Evolutionary conservation across 2,888 invertebrate genomes (phyloP), one percentile per base, ranked within the genome.

Genomic region (Eupithecia vulgata): DNA sequence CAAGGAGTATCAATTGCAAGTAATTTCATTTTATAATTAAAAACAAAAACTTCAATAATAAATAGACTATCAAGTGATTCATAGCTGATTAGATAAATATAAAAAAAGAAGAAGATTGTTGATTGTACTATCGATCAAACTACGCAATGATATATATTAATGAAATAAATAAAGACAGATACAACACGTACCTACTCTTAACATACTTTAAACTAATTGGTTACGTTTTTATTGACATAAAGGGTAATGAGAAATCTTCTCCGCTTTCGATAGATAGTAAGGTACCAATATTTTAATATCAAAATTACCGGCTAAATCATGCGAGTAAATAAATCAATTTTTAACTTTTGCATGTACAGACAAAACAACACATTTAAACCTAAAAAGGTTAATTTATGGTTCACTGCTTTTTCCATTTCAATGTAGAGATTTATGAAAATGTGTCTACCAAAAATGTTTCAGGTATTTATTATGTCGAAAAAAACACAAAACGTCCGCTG

Each of bases 401-500:
- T 52, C 25, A n/a, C 65, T 42, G 52, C 66, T 25, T 48, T 68
- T 66, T 61, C 21, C 66, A 68, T 71, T 52, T n/a, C 70, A 61
- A 66, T 59, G 30, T 48, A 37, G 48, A 67, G 71, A 76, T 76
- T 78, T 67, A 75, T 69, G 67, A 76, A 77, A 79, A 72, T 70
- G 67, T 75, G 76, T 75, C 75, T 70, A 68, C 67, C 69, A 70
- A 77, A 79, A 80, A 78, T 77, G 74, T 76, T 72, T 74, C 77
- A 80, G 76, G 75, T 80, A 79, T 82, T 82, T 85, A 77, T 79
- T 73, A 78, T 72, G 72, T 81, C 80, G 79, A 67, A 76, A 83
- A 83, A 86, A 87, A 86, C 82, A 87, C 87, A 88, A 87, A 89
- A 88, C 87, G 88, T 88, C 89, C 88, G 87, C 80, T 85, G 81